Evolutionary conservation across 2,888 invertebrate species (phyloP), one percentile per base, ranked within the genome.

Genomic region (Aproaerema taeniolella): DNA sequence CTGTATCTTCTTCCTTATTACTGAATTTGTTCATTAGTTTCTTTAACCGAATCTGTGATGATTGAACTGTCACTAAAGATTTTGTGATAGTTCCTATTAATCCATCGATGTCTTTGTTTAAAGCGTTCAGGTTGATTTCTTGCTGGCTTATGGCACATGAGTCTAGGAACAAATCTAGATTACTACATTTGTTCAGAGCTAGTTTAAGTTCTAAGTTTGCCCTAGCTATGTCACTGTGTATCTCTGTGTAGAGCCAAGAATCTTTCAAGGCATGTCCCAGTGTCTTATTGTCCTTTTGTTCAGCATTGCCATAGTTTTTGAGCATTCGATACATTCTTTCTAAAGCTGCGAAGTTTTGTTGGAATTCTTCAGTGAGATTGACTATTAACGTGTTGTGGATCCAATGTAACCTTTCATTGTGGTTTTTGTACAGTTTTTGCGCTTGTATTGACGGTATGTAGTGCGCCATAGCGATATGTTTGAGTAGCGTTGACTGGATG

Each of bases 381-480:
- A 62, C 49, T 41, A 87, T 50, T 0, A 87, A 58, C 0, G 60
- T 56, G 2, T 59, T 60, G 49, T 87, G 86, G 0, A 86, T 55
- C 87, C 87, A 87, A 32, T 78, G 66, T 3, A 87, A 54, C 0
- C 86, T 46, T 53, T 87, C 86, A 49, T 87, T 87, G 53, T 80
- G 76, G 31, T 87, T 82, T 24, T 64, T 78, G 58, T 78, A 81
- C 0, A 71, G 26, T 2, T 59, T 66, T 6, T 60, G 65, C 0
- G 62, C 56, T 1, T 68, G 63, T 0, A 39, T 16, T 0, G 70
- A 46, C 0, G 73, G 79, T 1, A 71, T 54, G 37, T 56, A 73
- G 39, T 87, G 87, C 0, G 67, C 74, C 66, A 86, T 64, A 0
- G 86, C 85, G 0, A 86, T 58, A 42, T 81, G 76, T 44, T 85